Conservation (phyloP, 1,140 invertebrate genomes). For the Drosophila tani region DNA sequence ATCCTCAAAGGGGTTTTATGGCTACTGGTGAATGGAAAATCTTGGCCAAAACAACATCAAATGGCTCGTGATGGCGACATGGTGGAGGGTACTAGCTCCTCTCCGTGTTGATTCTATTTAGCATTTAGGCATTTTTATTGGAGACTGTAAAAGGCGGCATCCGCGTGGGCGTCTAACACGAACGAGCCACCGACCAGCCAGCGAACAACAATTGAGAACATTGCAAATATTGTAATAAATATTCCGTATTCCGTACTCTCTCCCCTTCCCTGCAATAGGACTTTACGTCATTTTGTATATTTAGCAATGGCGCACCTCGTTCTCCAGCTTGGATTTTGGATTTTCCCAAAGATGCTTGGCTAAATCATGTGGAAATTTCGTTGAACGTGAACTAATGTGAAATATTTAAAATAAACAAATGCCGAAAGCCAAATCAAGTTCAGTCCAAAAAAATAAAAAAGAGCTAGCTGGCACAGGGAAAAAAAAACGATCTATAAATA, state of each 20-base stretch:
- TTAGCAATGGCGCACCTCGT: slow-evolving; percentile 64
- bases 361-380: slow-evolving; percentile 63
- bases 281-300: slow-evolving; percentile 78
- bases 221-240: slow-evolving; percentile 81
- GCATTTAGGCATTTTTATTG: slow-evolving; percentile 66
- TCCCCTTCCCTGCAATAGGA: slow-evolving; percentile 40
- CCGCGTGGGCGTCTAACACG: slow-evolving; percentile 51
- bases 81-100: slow-evolving; percentile 12
- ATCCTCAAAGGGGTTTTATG: slow-evolving; percentile 23
- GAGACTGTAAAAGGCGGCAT: slow-evolving; percentile 70
- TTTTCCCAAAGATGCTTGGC: slow-evolving; percentile 32
- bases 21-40: slow-evolving; percentile 20
- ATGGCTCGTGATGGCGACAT: slow-evolving; percentile 36
- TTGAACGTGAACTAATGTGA: slow-evolving; percentile 67
- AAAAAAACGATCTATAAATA: slow-evolving; percentile 64
- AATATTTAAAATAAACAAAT: slow-evolving; percentile 79
- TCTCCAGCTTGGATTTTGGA: slow-evolving; percentile 53
- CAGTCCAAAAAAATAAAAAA: slow-evolving; percentile 25
- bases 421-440: slow-evolving; percentile 63
- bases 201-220: slow-evolving; percentile 49
- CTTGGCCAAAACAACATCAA: slow-evolving; percentile 37
- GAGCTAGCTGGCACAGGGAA: not conserved
- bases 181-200: slow-evolving; percentile 10
- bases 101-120: slow-evolving; percentile 65
- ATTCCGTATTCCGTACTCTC: slow-evolving; percentile 40